Percentiles rank a stretch among this genome's conserved stretches.
These are phyloP conservation scores for Dissostichus mawsoni DNA, from an alignment of 2,113 vertebrate genomes.

Conservation along the genomic window DNA sequence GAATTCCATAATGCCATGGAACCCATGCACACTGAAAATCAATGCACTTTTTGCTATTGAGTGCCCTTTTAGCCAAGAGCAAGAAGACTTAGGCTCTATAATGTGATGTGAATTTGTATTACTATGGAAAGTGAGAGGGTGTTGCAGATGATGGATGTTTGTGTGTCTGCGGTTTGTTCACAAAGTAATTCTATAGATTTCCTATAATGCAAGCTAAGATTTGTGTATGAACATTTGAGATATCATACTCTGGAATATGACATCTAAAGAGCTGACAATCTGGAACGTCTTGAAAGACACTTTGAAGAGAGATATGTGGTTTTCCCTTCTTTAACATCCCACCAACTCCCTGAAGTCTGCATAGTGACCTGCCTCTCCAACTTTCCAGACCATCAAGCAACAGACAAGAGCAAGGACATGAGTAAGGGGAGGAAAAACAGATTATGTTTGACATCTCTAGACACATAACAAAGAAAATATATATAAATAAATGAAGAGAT, in stretches of 20 bases:
- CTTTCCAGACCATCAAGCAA: neutral
- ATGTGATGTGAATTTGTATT: slow-evolving; percentile 7
- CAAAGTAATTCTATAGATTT: neutral
- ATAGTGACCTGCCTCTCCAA: neutral
- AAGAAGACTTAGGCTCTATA: neutral
- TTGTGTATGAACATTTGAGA: neutral
- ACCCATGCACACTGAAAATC: slow-evolving; percentile 73
- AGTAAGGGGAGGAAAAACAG: neutral
- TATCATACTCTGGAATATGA: neutral
- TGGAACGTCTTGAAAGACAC: neutral
- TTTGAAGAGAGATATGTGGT: neutral
- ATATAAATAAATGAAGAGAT: slow-evolving; percentile 13
- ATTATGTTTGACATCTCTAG: slow-evolving; percentile 18
- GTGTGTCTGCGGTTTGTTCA: neutral
- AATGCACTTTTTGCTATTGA: slow-evolving; percentile 59
- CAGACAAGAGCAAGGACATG: slow-evolving; percentile 3
- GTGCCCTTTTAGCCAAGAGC: slow-evolving; percentile 23
- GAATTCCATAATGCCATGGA: slow-evolving; percentile 70
- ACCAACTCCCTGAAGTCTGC: neutral
- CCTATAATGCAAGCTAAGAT: neutral
- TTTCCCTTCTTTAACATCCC: neutral
- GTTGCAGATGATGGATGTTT: neutral
- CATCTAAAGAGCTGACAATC: neutral
- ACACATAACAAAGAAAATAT: slow-evolving; percentile 3
- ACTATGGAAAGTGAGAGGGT: neutral